Evolutionary conservation across 2,113 vertebrate species (phyloP).

Genomic region (Ciconia maguari): DNA sequence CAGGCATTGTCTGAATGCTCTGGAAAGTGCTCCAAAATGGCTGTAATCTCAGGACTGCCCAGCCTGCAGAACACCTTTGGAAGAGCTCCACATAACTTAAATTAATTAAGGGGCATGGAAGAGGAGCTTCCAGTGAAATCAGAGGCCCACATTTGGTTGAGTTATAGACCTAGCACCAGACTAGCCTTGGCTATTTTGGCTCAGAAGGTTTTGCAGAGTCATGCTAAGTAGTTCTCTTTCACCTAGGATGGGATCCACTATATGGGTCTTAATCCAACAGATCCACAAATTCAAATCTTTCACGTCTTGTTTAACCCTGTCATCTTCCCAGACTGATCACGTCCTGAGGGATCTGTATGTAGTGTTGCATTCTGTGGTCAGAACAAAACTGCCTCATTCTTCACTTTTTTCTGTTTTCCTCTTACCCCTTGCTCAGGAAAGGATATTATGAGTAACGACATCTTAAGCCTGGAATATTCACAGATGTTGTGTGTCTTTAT

Average conservation of each 20-base stretch:
- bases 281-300: not conserved
- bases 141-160: not conserved
- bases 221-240: not conserved
- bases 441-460: not conserved
- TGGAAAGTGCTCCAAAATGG: not conserved
- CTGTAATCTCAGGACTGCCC: not conserved
- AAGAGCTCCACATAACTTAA: not conserved
- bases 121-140: not conserved
- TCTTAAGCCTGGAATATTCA: not conserved
- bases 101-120: not conserved
- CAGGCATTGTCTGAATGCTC: not conserved
- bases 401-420: not conserved
- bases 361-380: not conserved
- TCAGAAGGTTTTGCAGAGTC: not conserved
- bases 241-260: not conserved
- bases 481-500: accelerated
- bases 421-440: not conserved
- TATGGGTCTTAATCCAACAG: not conserved
- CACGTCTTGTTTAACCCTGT: not conserved
- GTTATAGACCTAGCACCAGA: not conserved
- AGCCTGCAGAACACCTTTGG: not conserved
- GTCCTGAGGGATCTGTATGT: too few relatives aligned
- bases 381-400: not conserved
- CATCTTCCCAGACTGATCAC: not conserved
- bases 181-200: not conserved